Base-by-base conservation (phyloP, 2,888 invertebrate genomes). In the Cerastis leucographa region DNA sequence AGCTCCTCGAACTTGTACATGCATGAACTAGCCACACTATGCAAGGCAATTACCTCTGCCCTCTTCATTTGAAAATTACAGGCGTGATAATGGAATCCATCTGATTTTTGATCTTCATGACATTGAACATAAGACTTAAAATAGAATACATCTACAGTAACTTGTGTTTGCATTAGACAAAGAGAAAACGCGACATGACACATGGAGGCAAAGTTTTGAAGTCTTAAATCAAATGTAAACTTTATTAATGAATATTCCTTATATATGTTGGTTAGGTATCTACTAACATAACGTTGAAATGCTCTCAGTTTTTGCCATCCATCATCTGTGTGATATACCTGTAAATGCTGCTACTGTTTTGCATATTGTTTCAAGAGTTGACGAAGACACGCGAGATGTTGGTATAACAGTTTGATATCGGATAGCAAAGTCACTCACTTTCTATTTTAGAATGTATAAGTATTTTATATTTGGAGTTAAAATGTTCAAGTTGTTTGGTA, bases 141-240 rank as follows among this genome's bases (percentile, higher is more conserved):
- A 49, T 11, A n/a, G 0, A 61, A 62, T 68, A 6, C 69, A 46
- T 46, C 7, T 54, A 19, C 14, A 40, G 44, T 64, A 65, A 46
- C 25, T 76, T 51, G 51, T 51, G 51, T 51, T 51, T 51, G 22
- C n/a, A 29, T 76, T 40, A 62, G 17, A 25, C 25, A 25, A 35
- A 71, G 49, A 49, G 56, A 51, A 78, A 73, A 65, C 49, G 59
- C 12, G 74, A 54, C 56, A 51, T 54, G 65, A n/a, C 29, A 49
- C 19, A 56, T 49, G 35, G 14, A 49, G 42, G 66, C 40, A 61
- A 81, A 81, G 12, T 81, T 64, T 67, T 12, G 29, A 80, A 71
- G 46, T 80, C 62, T 40, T 65, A 74, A 40, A 61, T 80, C 74
- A 80, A 74, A 80, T 74, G 61, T 66, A 54, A 80, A 71, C 66